Conservation (phyloP, 2,888 invertebrate genomes). For the Listrodromus nycthemerus region DNA sequence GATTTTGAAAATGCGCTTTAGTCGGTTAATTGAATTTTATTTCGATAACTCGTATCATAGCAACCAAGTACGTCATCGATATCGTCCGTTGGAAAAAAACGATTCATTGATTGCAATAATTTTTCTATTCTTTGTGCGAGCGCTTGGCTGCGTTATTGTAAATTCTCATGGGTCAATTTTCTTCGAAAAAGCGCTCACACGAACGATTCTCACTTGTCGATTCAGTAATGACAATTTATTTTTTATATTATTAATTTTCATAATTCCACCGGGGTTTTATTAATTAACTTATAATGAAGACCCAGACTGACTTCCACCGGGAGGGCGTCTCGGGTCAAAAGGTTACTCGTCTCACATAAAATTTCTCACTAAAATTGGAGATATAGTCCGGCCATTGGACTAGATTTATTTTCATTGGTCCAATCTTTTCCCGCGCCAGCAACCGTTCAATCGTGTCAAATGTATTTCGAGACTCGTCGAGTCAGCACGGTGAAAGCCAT, state of each 20-base stretch:
- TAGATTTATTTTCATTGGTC: slow-evolving; percentile 24
- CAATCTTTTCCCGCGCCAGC: neutral
- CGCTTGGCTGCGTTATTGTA: too few species aligned
- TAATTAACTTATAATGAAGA: neutral
- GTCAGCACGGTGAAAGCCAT: neutral
- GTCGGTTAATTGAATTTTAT: too few species aligned
- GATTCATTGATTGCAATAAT: too few species aligned
- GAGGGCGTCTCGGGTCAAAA: slow-evolving; percentile 31
- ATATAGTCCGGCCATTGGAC: slow-evolving; percentile 23
- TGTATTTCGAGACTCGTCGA: slow-evolving; percentile 40
- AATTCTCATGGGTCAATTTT: too few species aligned
- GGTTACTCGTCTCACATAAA: slow-evolving; percentile 3
- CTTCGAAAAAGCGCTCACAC: too few species aligned
- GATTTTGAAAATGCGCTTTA: too few species aligned
- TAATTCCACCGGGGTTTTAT: neutral
- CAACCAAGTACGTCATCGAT: too few species aligned
- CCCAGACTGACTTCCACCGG: neutral
- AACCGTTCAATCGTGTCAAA: slow-evolving; percentile 25
- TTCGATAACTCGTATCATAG: too few species aligned
- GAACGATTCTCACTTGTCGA: too few species aligned
- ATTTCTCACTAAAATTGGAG: neutral
- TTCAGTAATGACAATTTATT: neutral
- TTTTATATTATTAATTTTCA: neutral
- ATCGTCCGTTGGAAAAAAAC: too few species aligned
- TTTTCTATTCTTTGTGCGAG: too few species aligned